Evolutionary conservation across 2,888 invertebrate genomes (phyloP).

Genomic region (Onchidella celtica): DNA sequence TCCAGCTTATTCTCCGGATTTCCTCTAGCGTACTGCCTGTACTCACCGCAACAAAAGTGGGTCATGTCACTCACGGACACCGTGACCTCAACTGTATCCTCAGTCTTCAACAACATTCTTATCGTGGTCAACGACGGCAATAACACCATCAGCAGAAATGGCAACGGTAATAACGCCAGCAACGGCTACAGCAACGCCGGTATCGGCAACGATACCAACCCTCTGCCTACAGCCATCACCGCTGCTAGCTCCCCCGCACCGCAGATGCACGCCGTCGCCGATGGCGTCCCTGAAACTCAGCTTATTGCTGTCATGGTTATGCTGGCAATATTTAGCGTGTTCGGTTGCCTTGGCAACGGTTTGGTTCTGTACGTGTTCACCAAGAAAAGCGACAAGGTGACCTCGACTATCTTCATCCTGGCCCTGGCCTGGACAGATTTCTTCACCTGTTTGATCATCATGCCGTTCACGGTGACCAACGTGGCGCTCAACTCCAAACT

Average conservation of each 20-base stretch:
- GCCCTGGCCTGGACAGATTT: conserved; percentile 59
- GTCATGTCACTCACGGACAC: conserved; percentile 17
- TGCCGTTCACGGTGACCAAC: conserved; percentile 55
- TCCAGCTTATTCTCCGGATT: background rate
- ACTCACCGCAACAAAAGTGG: background rate
- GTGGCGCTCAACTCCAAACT: conserved; percentile 57
- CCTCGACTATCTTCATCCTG: conserved; percentile 69
- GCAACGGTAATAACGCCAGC: background rate
- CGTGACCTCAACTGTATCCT: conserved; percentile 21
- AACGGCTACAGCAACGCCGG: background rate
- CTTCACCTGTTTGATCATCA: conserved; percentile 56
- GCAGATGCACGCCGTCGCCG: background rate
- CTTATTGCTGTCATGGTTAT: conserved; percentile 62
- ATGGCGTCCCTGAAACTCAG: conserved; percentile 20
- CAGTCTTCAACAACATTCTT: conserved; percentile 30
- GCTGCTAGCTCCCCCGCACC: background rate
- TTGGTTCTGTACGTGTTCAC: conserved; percentile 76
- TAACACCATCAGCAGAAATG: background rate
- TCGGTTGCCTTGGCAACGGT: conserved; percentile 75
- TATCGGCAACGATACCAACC: background rate
- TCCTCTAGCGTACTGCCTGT: too few species aligned
- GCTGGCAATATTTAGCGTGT: conserved; percentile 69
- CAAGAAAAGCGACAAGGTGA: conserved; percentile 67
- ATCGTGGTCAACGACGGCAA: conserved; percentile 24
- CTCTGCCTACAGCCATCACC: background rate